Evolutionary conservation across 2,888 invertebrate species (phyloP).

Genomic region (Xestoiulus laeticollis): DNA sequence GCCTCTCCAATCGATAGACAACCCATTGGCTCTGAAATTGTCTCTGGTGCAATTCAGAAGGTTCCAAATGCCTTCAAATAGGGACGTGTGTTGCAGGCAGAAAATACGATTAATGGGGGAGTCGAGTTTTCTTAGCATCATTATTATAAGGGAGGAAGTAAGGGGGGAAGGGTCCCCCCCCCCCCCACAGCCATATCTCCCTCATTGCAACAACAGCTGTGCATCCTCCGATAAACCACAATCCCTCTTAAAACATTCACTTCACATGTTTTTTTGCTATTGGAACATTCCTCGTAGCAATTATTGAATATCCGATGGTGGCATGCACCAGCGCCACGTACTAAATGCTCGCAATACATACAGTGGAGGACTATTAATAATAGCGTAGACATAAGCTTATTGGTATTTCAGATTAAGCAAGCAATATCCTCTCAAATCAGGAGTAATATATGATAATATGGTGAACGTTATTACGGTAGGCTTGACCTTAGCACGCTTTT

Average conservation of each 20-base stretch:
- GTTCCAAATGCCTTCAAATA: conserved; percentile 31
- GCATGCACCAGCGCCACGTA: neutral
- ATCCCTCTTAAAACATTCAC: conserved; percentile 43
- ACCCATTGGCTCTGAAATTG: conserved; percentile 41
- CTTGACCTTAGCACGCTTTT: neutral
- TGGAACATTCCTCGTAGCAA: conserved; percentile 31
- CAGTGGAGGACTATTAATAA: conserved; percentile 24
- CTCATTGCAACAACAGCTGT: conserved; percentile 41
- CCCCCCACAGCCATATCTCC: conserved; percentile 7
- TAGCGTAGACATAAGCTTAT: neutral
- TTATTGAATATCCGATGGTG: conserved; percentile 40
- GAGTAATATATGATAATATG: conserved; percentile 7
- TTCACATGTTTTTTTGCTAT: conserved; percentile 35
- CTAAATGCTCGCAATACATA: conserved; percentile 34
- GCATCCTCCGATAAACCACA: conserved; percentile 43
- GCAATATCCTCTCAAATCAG: conserved; percentile 39
- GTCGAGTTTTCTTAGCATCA: conserved; percentile 39
- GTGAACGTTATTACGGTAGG: neutral
- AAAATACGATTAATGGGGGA: conserved; percentile 43
- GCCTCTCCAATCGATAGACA: conserved; percentile 41
- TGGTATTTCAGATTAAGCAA: neutral
- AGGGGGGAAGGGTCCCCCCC: neutral
- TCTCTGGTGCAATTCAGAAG: conserved; percentile 43
- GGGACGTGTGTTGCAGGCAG: conserved; percentile 31
- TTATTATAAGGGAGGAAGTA: neutral